Conservation (phyloP, 1,140 invertebrate genomes). For the Ptiloglossa arizonensis region DNA sequence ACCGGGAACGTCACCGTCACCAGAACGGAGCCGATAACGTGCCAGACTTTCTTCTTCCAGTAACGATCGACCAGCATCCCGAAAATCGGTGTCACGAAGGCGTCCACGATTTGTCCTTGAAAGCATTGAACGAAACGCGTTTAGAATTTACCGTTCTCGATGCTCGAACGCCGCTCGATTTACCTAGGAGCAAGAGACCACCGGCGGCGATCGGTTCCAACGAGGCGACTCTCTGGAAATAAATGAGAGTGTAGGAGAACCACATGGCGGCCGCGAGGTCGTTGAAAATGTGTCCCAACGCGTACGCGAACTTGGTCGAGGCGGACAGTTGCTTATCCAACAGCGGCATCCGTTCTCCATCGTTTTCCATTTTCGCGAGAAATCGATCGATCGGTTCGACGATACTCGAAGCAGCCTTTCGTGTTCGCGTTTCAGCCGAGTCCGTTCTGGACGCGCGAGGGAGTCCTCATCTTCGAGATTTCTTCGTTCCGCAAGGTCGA, state of each 20-base stretch:
- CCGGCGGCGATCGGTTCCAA: conserved; percentile 90
- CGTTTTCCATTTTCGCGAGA: conserved; percentile 37
- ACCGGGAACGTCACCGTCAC: conserved; percentile 89
- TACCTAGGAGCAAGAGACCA: conserved; percentile 88
- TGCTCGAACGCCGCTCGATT: too few species aligned
- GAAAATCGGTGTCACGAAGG: conserved; percentile 92
- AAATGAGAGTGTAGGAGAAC: conserved; percentile 96
- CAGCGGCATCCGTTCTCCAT: conserved; percentile 65
- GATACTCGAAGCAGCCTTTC: background rate
- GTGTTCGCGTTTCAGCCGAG: background rate
- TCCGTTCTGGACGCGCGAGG: background rate
- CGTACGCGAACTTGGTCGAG: conserved; percentile 86
- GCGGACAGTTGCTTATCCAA: conserved; percentile 69
- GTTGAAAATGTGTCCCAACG: conserved; percentile 94
- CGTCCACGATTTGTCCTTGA: conserved; percentile 92
- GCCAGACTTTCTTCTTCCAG: conserved; percentile 91
- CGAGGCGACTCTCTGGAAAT: conserved; percentile 89
- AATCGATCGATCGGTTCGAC: background rate
- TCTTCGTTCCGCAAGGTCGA: background rate
- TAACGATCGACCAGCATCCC: conserved; percentile 91
- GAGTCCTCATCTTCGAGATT: background rate
- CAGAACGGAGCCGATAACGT: conserved; percentile 89
- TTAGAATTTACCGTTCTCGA: too few species aligned
- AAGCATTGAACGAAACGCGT: background rate
- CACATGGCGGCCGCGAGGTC: conserved; percentile 96